Evolutionary conservation across 2,888 invertebrate species (phyloP).

Genomic region (Aphrophora alni): DNA sequence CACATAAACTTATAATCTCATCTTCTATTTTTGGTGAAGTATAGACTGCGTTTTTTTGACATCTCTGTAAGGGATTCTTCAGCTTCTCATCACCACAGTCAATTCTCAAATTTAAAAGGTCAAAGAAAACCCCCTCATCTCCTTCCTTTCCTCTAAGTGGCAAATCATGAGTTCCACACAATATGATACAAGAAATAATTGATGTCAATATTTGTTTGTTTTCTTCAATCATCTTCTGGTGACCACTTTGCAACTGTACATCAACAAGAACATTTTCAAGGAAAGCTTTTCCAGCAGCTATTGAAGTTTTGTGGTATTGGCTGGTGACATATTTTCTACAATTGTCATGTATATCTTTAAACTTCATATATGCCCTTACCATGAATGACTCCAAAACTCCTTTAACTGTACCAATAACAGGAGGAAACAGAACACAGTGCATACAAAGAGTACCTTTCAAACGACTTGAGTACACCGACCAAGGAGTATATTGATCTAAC

Average conservation of each 20-base stretch:
- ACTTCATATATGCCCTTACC: slow-evolving; percentile 42
- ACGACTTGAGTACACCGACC: slow-evolving; percentile 24
- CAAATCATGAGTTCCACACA: too few species aligned
- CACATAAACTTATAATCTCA: neutral
- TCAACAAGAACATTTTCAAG: too few species aligned
- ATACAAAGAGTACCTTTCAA: slow-evolving; percentile 24
- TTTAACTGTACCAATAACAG: slow-evolving; percentile 37
- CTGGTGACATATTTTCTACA: slow-evolving; percentile 7
- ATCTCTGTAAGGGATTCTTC: slow-evolving; percentile 16
- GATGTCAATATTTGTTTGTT: too few species aligned
- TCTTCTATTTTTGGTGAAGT: slow-evolving; percentile 17
- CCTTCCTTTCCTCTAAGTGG: too few species aligned
- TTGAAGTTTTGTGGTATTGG: too few species aligned
- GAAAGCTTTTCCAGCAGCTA: too few species aligned
- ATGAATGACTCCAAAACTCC: slow-evolving; percentile 51
- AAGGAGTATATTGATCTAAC: slow-evolving; percentile 26
- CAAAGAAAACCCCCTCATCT: too few species aligned
- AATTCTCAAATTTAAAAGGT: too few species aligned
- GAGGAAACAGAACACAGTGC: slow-evolving; percentile 21
- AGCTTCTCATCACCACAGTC: too few species aligned
- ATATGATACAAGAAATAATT: too few species aligned
- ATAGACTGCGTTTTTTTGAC: slow-evolving; percentile 11
- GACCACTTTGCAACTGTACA: too few species aligned
- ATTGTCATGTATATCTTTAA: slow-evolving; percentile 26
- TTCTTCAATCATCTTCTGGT: too few species aligned